Evolutionary conservation across 2,888 invertebrate genomes (phyloP).

Genomic region (Axea sp.): DNA sequence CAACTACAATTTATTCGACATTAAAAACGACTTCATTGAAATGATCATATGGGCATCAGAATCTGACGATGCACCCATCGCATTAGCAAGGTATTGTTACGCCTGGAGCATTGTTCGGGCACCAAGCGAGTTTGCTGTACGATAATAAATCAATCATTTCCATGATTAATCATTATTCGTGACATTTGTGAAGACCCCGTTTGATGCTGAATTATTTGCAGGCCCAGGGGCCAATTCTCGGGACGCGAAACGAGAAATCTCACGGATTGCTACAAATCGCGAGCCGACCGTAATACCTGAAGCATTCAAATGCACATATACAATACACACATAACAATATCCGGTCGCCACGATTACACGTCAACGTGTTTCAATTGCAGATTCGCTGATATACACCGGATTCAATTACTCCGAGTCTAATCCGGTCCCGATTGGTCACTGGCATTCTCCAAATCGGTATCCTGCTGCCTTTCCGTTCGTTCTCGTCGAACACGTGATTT

Average conservation of each 20-base stretch:
- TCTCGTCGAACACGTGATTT: conserved; percentile 25
- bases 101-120: too few relatives aligned
- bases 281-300: conserved; percentile 30
- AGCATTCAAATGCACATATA: conserved; percentile 15
- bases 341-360: conserved; percentile 57
- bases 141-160: conserved; percentile 24
- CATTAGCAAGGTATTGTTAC: conserved; percentile 13
- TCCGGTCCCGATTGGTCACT: conserved; percentile 56
- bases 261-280: conserved; percentile 15
- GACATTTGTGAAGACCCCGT: conserved; percentile 43
- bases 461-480: conserved; percentile 1
- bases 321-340: conserved; percentile 18
- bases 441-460: conserved; percentile 27
- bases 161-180: conserved; percentile 20
- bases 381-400: conserved; percentile 62
- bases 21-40: too few relatives aligned
- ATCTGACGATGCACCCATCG: conserved; percentile 7
- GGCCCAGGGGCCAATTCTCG: conserved; percentile 14
- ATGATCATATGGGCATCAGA: too few relatives aligned
- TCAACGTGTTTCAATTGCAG: conserved; percentile 63
- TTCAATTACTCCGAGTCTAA: conserved; percentile 61
- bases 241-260: conserved; percentile 28
- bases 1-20: too few relatives aligned
- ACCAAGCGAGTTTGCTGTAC: conserved; percentile 2
- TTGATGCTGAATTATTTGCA: conserved; percentile 44